These are phyloP conservation scores for Dicycla oo DNA, from an alignment of 2,888 invertebrate genomes.

Conservation along the genomic window DNA sequence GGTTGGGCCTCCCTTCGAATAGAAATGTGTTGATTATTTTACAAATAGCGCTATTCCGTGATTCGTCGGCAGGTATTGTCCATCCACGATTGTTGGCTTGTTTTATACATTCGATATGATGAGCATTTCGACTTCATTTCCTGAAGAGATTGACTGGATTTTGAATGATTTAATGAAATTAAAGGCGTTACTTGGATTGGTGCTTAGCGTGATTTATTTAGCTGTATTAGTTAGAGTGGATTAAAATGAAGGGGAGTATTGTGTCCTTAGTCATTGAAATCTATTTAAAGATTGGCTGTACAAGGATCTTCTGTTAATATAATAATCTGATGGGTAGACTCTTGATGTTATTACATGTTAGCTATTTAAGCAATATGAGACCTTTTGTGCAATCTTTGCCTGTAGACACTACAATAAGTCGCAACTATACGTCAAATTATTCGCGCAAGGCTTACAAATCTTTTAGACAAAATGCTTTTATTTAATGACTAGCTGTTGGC, in stretches of 20 bases:
- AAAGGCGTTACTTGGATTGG: conserved; percentile 27
- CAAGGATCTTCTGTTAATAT: not conserved
- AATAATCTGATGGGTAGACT: conserved; percentile 20
- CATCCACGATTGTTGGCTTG: conserved; percentile 54
- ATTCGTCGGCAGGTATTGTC: conserved; percentile 75
- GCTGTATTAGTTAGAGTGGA: conserved; percentile 35
- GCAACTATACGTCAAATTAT: not conserved
- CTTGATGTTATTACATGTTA: not conserved
- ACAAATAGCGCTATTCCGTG: conserved; percentile 78
- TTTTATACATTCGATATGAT: conserved; percentile 61
- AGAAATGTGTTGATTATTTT: conserved; percentile 83
- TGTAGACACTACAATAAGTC: not conserved
- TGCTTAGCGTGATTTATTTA: conserved; percentile 45
- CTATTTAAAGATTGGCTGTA: conserved; percentile 34
- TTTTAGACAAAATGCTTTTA: not conserved
- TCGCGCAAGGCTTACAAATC: not conserved
- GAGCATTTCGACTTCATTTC: conserved; percentile 61
- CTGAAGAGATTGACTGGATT: conserved; percentile 50
- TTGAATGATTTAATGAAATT: conserved; percentile 54
- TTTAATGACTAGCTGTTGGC: no score
- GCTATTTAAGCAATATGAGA: not conserved
- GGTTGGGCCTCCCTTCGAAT: conserved; percentile 72
- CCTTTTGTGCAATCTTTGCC: not conserved
- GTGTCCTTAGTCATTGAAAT: conserved; percentile 16
- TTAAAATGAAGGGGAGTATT: conserved; percentile 41